Conservation (phyloP, 2,113 vertebrate species). For the Tricholaema leucomelas region DNA sequence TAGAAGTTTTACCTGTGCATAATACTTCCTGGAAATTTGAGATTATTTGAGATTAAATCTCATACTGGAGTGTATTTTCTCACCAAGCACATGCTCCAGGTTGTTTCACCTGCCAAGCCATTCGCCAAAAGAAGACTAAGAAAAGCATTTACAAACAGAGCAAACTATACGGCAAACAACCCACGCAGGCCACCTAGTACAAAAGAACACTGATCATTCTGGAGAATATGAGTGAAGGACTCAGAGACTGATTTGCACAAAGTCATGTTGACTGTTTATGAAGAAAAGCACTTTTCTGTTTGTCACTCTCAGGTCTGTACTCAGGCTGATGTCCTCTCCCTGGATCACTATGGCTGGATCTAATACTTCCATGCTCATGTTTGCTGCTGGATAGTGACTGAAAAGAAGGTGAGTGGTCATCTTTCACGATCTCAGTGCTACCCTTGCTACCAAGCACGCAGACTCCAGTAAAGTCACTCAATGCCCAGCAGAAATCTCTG, state of each 20-base stretch:
- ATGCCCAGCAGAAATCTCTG: neutral
- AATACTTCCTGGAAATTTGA: neutral
- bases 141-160: neutral
- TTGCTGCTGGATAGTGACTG: neutral
- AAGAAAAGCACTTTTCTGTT: neutral
- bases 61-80: neutral
- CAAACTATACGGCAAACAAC: neutral
- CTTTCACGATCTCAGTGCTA: neutral
- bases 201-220: neutral
- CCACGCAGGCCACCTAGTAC: neutral
- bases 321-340: neutral
- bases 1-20: neutral
- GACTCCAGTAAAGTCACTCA: neutral
- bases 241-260: neutral
- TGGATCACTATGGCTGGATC: neutral
- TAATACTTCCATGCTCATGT: rapidly evolving
- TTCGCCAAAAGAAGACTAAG: neutral
- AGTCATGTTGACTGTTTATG: neutral
- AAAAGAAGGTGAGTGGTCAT: neutral
- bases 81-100: neutral
- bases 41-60: neutral
- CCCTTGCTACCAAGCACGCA: neutral
- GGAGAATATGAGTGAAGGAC: neutral
- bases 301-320: neutral
- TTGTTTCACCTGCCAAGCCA: neutral